phyloP scores from a whole-genome alignment of 2,797 vertebrate genomes.

The Hapalemur alaotrensis region DNA sequence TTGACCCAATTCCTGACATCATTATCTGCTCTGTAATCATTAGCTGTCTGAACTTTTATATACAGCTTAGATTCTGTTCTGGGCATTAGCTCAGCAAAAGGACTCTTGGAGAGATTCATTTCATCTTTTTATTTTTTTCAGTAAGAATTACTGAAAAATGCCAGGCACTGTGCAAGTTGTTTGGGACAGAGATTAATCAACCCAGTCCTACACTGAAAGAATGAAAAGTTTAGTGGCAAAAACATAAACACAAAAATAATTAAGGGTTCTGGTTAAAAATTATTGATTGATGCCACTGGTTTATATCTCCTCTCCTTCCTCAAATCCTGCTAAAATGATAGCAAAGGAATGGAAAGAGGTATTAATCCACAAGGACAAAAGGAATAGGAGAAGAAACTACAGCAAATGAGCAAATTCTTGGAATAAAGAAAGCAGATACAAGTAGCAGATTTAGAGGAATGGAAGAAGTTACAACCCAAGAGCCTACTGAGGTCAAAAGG shows the following conservation, averaged over 20 bases:
- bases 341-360: neutral
- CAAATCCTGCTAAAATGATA: neutral
- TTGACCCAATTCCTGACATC: slow-evolving; percentile 6
- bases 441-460: neutral
- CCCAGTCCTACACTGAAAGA: neutral
- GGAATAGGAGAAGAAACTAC: neutral
- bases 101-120: neutral
- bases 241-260: slow-evolving; percentile 8
- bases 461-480: neutral
- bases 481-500: neutral
- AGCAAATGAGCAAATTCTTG: neutral
- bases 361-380: neutral
- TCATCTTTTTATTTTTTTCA: neutral
- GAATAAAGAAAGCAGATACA: neutral
- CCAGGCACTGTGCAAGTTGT: neutral
- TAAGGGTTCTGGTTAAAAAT: neutral
- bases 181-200: neutral
- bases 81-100: neutral
- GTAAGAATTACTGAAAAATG: slow-evolving; percentile 27
- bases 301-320: neutral
- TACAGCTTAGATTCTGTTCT: neutral
- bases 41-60: neutral
- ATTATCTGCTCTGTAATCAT: slow-evolving; percentile 16
- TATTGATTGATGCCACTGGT: neutral
- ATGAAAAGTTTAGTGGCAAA: neutral